A percentile compares a stretch with the other conserved stretches of the same genome.
Evolutionary conservation across 2,113 vertebrate species (phyloP).

Genomic region (Echinops telfairi): DNA sequence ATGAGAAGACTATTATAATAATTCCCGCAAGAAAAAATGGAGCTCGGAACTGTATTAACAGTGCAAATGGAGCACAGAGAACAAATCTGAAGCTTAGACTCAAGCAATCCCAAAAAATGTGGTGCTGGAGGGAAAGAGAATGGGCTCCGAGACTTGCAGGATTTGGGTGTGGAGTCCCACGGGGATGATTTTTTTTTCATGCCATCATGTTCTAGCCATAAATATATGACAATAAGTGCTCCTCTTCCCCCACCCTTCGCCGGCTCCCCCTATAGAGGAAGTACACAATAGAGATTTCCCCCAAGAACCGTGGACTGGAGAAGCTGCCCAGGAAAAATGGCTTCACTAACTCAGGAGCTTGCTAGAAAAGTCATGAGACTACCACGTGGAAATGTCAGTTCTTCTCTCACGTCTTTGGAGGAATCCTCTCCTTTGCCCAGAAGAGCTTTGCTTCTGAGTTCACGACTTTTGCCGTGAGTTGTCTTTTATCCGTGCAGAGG

Average conservation of each 20-base stretch:
- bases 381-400: slow-evolving; percentile 42
- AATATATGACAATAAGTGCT: slow-evolving; percentile 19
- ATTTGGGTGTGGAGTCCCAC: background rate
- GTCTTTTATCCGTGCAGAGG: slow-evolving; percentile 63
- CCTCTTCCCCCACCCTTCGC: slow-evolving; percentile 26
- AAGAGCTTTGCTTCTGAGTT: slow-evolving; percentile 64
- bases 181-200: background rate
- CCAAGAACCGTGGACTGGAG: background rate
- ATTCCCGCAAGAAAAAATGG: background rate
- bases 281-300: slow-evolving; percentile 55
- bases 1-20: background rate
- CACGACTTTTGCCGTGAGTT: slow-evolving; percentile 57
- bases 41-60: background rate
- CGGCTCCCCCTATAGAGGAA: background rate
- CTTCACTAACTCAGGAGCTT: slow-evolving; percentile 27
- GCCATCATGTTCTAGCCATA: slow-evolving; percentile 4
- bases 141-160: background rate
- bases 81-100: background rate
- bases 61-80: background rate
- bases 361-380: slow-evolving; percentile 46
- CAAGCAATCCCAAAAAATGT: background rate
- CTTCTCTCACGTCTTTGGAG: slow-evolving; percentile 56
- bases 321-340: slow-evolving; percentile 45
- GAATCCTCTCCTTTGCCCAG: slow-evolving; percentile 50
- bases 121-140: background rate